Evolutionary conservation across 1,140 invertebrate species (phyloP).

Genomic region (Vanessa tameamea): DNA sequence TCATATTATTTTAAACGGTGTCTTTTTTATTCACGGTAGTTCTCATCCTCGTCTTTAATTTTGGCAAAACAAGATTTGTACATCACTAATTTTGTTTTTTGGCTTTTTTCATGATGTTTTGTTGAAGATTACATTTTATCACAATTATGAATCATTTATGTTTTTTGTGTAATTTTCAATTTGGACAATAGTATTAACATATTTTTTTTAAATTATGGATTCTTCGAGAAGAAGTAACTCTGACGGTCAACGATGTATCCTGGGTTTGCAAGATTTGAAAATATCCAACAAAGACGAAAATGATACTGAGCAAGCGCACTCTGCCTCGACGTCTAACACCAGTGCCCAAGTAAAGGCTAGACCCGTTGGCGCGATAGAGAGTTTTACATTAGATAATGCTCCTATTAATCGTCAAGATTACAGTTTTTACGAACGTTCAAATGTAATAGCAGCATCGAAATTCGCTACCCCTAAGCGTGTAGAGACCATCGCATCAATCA

Average conservation of each 20-base stretch:
- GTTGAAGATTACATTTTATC: slow-evolving; percentile 47
- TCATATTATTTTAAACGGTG: too few relatives aligned
- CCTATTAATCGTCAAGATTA: slow-evolving; percentile 72
- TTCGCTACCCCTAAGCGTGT: slow-evolving; percentile 88
- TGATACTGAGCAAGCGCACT: slow-evolving; percentile 76
- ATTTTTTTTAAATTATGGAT: slow-evolving; percentile 55
- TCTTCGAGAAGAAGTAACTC: slow-evolving; percentile 70
- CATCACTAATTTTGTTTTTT: slow-evolving; percentile 42
- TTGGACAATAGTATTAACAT: slow-evolving; percentile 16
- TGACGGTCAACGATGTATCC: slow-evolving; percentile 73
- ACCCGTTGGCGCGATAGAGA: slow-evolving; percentile 77
- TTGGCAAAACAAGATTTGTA: slow-evolving; percentile 18
- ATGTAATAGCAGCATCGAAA: slow-evolving; percentile 85
- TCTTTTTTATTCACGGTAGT: not conserved
- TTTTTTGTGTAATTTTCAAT: slow-evolving; percentile 42
- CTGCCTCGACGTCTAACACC: slow-evolving; percentile 62
- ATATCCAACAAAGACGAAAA: slow-evolving; percentile 77
- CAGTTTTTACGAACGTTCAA: slow-evolving; percentile 77
- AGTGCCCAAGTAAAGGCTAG: slow-evolving; percentile 64
- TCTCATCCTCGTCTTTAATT: slow-evolving; percentile 1
- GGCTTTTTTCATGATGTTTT: slow-evolving; percentile 43
- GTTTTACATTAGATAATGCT: slow-evolving; percentile 73
- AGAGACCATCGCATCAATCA: slow-evolving; percentile 82
- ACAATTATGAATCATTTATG: slow-evolving; percentile 57
- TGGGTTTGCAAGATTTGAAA: slow-evolving; percentile 79